A percentile compares a stretch with the other conserved stretches of the same genome.
These are phyloP conservation scores for Sitta carolinensis DNA, from an alignment of 2,797 vertebrate species.

Conservation along the genomic window DNA sequence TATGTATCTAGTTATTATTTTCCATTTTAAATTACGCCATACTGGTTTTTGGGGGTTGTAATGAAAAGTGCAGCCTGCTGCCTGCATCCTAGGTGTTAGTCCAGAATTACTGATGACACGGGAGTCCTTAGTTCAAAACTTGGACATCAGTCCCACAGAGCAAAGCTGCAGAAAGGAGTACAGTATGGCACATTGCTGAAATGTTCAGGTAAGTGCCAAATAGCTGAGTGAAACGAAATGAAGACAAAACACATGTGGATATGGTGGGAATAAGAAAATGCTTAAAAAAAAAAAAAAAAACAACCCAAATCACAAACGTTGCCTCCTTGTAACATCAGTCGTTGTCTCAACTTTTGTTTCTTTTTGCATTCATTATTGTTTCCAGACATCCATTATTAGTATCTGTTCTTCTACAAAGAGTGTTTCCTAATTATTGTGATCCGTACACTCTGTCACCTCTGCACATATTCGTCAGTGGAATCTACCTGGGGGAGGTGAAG, in stretches of 20 bases:
- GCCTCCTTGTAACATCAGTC: background rate
- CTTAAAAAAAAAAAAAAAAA: rapidly evolving
- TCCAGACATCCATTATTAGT: background rate
- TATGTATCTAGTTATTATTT: background rate
- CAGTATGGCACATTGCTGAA: background rate
- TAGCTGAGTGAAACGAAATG: background rate
- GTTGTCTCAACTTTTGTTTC: background rate
- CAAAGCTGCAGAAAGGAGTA: background rate
- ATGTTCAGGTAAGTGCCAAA: background rate
- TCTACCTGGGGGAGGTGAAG: background rate
- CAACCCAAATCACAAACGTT: background rate
- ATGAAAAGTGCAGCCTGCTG: background rate
- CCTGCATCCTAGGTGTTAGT: background rate
- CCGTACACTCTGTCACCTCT: background rate
- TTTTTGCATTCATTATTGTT: background rate
- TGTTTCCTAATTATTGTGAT: background rate
- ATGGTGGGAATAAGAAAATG: background rate
- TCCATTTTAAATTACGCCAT: background rate
- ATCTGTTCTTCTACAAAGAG: background rate
- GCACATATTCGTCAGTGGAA: background rate
- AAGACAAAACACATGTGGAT: background rate
- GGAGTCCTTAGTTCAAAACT: background rate
- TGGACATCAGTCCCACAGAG: background rate
- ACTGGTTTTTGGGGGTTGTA: background rate
- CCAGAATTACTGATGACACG: background rate